Evolutionary conservation across 2,888 invertebrate genomes (phyloP), one percentile per base, ranked within the genome.

Genomic region (Eupithecia inturbata): DNA sequence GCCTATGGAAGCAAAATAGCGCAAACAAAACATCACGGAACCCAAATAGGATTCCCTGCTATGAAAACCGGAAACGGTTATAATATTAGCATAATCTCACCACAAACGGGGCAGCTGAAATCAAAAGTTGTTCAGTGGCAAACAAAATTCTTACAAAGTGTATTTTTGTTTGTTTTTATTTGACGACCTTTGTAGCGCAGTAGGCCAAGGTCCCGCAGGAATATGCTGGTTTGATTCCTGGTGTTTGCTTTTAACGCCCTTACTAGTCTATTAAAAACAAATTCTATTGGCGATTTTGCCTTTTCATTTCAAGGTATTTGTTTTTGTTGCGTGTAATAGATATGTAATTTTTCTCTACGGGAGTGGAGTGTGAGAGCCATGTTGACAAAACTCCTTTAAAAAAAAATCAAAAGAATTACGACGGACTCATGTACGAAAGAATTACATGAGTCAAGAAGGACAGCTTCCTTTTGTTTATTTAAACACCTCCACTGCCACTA

Each of bases 41-140:
- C 75, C 79, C 78, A 80, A 82, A 81, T 80, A 83, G 79, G 79
- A 81, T 79, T 80, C 79, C 80, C 72, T 80, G 71, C 67, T 68
- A 78, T 77, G 79, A 74, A 77, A 82, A 78, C 81, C 82, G 83
- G 85, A 85, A 84, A 77, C 78, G 75, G 80, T 74, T 78, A 78
- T 81, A 76, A 76, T 79, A 86, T 88, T 88, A 85, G 79, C 87
- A 87, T 87, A 86, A 84, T 80, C 78, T 76, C 77, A 80, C 75
- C 75, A 36, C 36, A 53, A 70, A 16, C 70, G 68, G 76, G 80
- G 26, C 79, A 77, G 79, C 87, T 86, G 88, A 90, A 90, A 90
- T 85, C 84, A 89, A 90, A 88, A 90, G 89, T 89, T 85, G 84
- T 84, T 86, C 86, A 85, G 86, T 86, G 85, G 79, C 68, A 62